These are phyloP conservation scores for Oceanodroma tethys DNA, from an alignment of 2,113 vertebrate species.

Conservation along the genomic window DNA sequence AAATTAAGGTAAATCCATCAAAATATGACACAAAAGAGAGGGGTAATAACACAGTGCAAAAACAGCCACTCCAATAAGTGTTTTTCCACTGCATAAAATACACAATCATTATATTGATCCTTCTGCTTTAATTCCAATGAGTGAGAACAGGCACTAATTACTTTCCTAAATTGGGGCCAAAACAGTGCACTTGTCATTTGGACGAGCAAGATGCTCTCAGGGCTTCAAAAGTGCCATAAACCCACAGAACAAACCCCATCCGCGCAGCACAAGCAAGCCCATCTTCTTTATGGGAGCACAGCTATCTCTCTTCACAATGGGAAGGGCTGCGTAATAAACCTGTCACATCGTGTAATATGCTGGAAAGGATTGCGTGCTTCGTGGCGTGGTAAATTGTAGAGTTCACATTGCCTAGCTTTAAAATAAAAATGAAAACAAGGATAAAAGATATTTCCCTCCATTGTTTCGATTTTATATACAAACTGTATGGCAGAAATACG, in stretches of 20 bases:
- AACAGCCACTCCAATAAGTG: not conserved
- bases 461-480: constrained; percentile 61
- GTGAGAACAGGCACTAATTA: constrained; percentile 52
- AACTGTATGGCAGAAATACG: constrained; percentile 48
- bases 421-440: constrained; percentile 62
- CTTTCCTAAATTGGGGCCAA: constrained; percentile 46
- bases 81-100: constrained; percentile 53
- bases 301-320: not conserved
- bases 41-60: constrained; percentile 41
- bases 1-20: constrained; percentile 50
- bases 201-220: not conserved
- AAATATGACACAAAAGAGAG: constrained; percentile 44
- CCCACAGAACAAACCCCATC: constrained; percentile 23
- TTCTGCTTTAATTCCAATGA: constrained; percentile 52
- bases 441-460: constrained; percentile 62
- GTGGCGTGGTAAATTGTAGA: not conserved
- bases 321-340: constrained; percentile 52
- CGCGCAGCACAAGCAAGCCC: not conserved
- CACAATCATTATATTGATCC: constrained; percentile 48
- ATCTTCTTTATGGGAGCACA: constrained; percentile 47
- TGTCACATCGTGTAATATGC: constrained; percentile 23
- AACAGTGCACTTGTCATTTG: constrained; percentile 45
- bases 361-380: constrained; percentile 25
- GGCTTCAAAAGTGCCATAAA: constrained; percentile 57
- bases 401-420: constrained; percentile 41